Evolutionary conservation across 2,888 invertebrate species (phyloP).

Genomic region (Thecocarcelia acutangulata): DNA sequence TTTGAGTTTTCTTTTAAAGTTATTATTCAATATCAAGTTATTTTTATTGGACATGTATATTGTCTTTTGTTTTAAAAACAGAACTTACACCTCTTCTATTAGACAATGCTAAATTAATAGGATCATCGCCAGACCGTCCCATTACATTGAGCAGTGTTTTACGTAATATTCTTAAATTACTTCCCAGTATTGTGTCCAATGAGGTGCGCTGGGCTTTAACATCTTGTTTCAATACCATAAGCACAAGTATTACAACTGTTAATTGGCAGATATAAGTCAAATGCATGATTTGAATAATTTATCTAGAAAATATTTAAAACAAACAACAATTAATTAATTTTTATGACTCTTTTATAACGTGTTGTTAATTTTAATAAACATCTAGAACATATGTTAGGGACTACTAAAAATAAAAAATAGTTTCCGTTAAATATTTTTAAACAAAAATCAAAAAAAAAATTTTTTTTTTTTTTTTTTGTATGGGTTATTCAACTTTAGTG

Average conservation of each 20-base stretch:
- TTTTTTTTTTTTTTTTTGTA: constrained; percentile 28
- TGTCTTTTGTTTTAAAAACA: not conserved
- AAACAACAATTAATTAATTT: constrained; percentile 15
- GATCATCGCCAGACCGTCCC: constrained; percentile 77
- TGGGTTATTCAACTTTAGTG: constrained; percentile 43
- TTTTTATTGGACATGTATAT: not conserved
- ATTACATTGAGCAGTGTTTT: constrained; percentile 74
- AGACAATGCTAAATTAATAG: constrained; percentile 73
- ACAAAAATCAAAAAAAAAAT: too few species aligned
- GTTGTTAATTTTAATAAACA: not conserved
- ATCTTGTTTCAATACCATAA: constrained; percentile 18
- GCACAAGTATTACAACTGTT: constrained; percentile 6
- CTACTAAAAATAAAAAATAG: not conserved
- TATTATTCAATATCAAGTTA: not conserved
- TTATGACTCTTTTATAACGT: not conserved
- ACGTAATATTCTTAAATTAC: constrained; percentile 74
- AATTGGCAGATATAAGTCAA: constrained; percentile 12
- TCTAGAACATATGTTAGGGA: not conserved
- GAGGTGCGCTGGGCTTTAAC: constrained; percentile 76
- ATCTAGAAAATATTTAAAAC: constrained; percentile 28
- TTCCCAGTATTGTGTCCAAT: constrained; percentile 73
- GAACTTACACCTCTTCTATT: constrained; percentile 75
- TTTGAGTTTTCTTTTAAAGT: constrained; percentile 78
- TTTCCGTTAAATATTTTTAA: not conserved
- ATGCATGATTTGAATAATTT: constrained; percentile 45